Conservation (phyloP, 1,140 invertebrate genomes). For the Zaprionus ghesquierei region DNA sequence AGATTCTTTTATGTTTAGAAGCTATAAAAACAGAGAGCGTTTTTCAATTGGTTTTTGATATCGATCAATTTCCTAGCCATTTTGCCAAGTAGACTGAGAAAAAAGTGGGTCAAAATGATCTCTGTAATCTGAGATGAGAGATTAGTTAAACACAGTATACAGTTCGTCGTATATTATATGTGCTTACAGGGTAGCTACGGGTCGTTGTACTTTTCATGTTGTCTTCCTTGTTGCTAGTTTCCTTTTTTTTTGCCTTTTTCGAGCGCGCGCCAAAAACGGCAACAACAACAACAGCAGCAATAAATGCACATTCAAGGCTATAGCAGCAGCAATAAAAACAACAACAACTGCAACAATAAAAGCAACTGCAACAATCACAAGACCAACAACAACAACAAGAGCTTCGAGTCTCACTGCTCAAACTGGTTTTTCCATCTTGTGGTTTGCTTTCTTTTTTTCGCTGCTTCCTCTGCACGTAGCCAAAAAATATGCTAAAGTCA, state of each 20-base stretch:
- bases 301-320: conserved; percentile 78
- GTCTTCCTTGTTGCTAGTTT: conserved; percentile 16
- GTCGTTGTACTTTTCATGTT: not conserved
- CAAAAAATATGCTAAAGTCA: conserved; percentile 65
- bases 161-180: not conserved
- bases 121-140: not conserved
- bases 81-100: not conserved
- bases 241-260: conserved; percentile 52
- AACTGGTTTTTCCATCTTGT: conserved; percentile 51
- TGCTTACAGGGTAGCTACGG: conserved; percentile 8
- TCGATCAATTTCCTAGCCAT: not conserved
- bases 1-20: too few species aligned
- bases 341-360: conserved; percentile 26
- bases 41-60: conserved; percentile 14
- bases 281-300: conserved; percentile 47
- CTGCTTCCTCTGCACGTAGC: conserved; percentile 49
- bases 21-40: not conserved
- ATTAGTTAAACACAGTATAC: not conserved
- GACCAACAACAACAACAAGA: conserved; percentile 47
- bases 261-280: conserved; percentile 70
- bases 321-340: conserved; percentile 33
- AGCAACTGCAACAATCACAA: conserved; percentile 34
- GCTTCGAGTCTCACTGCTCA: conserved; percentile 17
- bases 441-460: conserved; percentile 75
- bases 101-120: not conserved